Conservation (phyloP, 2,797 vertebrate species). For the Pampus argenteus region DNA sequence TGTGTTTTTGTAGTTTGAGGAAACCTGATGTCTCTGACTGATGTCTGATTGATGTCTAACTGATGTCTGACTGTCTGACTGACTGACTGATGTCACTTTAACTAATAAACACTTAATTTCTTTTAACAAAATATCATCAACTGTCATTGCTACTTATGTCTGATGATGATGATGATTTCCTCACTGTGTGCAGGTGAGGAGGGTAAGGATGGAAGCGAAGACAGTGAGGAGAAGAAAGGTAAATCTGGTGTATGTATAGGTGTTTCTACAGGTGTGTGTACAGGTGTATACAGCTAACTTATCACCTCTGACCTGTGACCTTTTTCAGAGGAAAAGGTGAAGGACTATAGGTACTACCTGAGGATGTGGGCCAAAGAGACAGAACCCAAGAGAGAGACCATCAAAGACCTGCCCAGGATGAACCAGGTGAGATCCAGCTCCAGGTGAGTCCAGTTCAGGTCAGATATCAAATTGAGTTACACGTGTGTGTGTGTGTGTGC, state of each 20-base stretch:
- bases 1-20: slow-evolving; percentile 75
- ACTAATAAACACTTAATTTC: slow-evolving; percentile 9
- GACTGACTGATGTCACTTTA: not conserved
- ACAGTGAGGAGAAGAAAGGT: slow-evolving; percentile 88
- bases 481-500: not conserved
- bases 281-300: too few species aligned
- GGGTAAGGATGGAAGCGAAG: slow-evolving; percentile 65
- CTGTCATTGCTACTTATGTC: not conserved
- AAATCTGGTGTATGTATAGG: slow-evolving; percentile 1
- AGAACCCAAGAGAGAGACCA: slow-evolving; percentile 91
- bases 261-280: too few species aligned
- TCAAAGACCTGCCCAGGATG: slow-evolving; percentile 97
- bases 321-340: slow-evolving; percentile 89
- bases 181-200: slow-evolving; percentile 72
- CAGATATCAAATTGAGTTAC: not conserved
- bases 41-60: too few species aligned
- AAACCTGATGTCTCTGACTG: not conserved
- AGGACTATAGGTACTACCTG: slow-evolving; percentile 96
- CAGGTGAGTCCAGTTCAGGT: not conserved
- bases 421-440: slow-evolving; percentile 89
- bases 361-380: slow-evolving; percentile 96
- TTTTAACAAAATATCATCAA: not conserved
- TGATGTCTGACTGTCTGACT: too few species aligned
- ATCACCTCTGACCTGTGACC: slow-evolving; percentile 18
- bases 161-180: not conserved